Percentiles rank a stretch among this genome's conserved stretches.
These are phyloP conservation scores for Sebastes diaconus DNA, from an alignment of 2,797 vertebrate genomes.

Conservation along the genomic window DNA sequence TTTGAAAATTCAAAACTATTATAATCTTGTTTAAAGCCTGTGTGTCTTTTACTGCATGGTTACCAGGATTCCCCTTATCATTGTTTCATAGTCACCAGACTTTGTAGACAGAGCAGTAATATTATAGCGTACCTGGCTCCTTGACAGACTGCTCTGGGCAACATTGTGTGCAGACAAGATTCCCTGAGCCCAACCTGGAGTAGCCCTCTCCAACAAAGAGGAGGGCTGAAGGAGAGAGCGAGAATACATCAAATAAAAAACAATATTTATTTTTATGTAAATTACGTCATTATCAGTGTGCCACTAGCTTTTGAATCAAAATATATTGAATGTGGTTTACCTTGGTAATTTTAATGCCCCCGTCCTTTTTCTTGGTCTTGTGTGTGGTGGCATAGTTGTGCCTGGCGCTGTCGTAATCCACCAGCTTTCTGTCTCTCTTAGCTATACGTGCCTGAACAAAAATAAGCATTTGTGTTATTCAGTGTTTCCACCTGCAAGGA, in stretches of 20 bases:
- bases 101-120: not conserved
- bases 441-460: constrained; percentile 90
- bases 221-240: constrained; percentile 84
- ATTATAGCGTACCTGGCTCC: constrained; percentile 91
- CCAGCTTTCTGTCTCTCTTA: constrained; percentile 95
- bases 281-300: not conserved
- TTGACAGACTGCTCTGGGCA: constrained; percentile 98
- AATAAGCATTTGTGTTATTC: not conserved
- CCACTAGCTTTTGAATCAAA: not conserved
- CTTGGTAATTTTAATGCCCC: constrained; percentile 90
- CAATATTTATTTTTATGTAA: not conserved
- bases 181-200: constrained; percentile 98
- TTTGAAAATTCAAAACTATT: too few relatives aligned
- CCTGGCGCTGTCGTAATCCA: constrained; percentile 96
- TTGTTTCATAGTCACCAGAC: not conserved
- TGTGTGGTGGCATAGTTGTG: constrained; percentile 94
- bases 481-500: not conserved
- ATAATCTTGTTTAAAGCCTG: not conserved
- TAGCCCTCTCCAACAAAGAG: constrained; percentile 96
- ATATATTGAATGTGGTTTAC: constrained; percentile 60
- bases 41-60: not conserved
- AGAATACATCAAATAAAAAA: not conserved
- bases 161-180: constrained; percentile 98
- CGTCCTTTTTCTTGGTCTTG: constrained; percentile 94
- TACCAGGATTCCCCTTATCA: not conserved